A percentile compares a stretch with the other conserved stretches of the same genome.
Evolutionary conservation across 92 coral and sea anemone genomes (phyloP).

Genomic region (Actinernus sp.): DNA sequence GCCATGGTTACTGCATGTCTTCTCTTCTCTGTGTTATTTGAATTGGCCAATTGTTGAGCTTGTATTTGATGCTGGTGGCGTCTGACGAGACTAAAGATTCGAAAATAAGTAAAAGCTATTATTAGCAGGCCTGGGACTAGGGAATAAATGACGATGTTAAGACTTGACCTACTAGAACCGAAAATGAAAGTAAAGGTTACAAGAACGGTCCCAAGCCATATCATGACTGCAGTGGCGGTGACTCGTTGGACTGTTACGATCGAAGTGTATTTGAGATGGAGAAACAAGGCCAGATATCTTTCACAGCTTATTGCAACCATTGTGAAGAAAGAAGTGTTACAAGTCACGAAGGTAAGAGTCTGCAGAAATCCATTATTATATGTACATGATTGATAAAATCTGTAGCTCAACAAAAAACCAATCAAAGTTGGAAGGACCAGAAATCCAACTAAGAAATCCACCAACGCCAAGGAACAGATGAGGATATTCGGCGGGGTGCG

Average conservation of each 20-base stretch:
- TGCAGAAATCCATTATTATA: constrained; percentile 12
- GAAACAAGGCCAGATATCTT: constrained; percentile 33
- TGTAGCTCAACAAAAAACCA: constrained; percentile 2
- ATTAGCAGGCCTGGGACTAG: constrained; percentile 6
- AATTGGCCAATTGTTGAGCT: background rate
- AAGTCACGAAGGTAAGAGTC: constrained; percentile 11
- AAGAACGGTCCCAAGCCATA: constrained; percentile 2
- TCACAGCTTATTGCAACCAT: constrained; percentile 49
- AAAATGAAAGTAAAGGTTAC: background rate
- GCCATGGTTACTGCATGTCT: constrained; percentile 29
- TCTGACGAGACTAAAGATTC: constrained; percentile 18
- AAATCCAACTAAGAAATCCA: constrained; percentile 45
- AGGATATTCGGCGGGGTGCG: constrained; percentile 48
- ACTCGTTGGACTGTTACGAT: constrained; percentile 38
- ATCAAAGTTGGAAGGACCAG: constrained; percentile 30
- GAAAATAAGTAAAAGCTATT: background rate
- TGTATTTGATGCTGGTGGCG: constrained; percentile 10
- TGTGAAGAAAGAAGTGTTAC: constrained; percentile 34
- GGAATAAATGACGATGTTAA: background rate
- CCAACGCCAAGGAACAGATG: constrained; percentile 38
- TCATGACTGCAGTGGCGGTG: constrained; percentile 4
- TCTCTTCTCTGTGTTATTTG: background rate
- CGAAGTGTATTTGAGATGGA: constrained; percentile 27
- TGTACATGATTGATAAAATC: constrained; percentile 23
- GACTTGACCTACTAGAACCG: background rate